phyloP scores from a whole-genome alignment of 2,797 vertebrate species.

The Trematomus bernacchii region DNA sequence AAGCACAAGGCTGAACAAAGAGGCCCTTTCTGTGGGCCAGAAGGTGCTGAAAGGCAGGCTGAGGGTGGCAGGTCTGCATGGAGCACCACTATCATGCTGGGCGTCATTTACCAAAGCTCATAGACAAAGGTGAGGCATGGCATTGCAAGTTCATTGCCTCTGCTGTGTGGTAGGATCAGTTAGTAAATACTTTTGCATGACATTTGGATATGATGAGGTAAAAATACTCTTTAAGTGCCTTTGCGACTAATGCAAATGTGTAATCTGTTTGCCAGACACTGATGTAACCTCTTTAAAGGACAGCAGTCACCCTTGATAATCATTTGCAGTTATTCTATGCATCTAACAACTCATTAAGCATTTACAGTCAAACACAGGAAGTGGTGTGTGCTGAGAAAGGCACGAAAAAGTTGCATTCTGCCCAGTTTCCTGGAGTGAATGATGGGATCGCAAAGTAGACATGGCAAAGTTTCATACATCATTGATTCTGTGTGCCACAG shows the following conservation, averaged over 20 bases:
- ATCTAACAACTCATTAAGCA: conserved; percentile 55
- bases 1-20: conserved; percentile 80
- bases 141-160: conserved; percentile 27
- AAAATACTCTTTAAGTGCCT: not conserved
- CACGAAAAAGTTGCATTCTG: conserved; percentile 24
- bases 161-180: conserved; percentile 19
- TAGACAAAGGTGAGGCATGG: conserved; percentile 74
- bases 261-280: conserved; percentile 1
- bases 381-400: conserved; percentile 12
- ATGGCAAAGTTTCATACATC: conserved; percentile 74
- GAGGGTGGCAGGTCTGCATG: conserved; percentile 75
- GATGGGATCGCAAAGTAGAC: conserved; percentile 69
- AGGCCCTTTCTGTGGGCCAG: conserved; percentile 80
- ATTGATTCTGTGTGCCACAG: conserved; percentile 69
- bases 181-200: conserved; percentile 9
- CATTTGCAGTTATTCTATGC: conserved; percentile 34
- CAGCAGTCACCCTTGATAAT: conserved; percentile 34
- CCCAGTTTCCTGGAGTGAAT: conserved; percentile 61
- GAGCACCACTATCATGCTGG: conserved; percentile 79
- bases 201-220: conserved; percentile 12
- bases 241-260: conserved; percentile 1
- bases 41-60: conserved; percentile 90
- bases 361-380: conserved; percentile 47
- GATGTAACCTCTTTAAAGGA: conserved; percentile 28
- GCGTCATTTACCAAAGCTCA: conserved; percentile 56